Conservation (phyloP, 2,888 invertebrate genomes). For the Entomobrya multifasciata region DNA sequence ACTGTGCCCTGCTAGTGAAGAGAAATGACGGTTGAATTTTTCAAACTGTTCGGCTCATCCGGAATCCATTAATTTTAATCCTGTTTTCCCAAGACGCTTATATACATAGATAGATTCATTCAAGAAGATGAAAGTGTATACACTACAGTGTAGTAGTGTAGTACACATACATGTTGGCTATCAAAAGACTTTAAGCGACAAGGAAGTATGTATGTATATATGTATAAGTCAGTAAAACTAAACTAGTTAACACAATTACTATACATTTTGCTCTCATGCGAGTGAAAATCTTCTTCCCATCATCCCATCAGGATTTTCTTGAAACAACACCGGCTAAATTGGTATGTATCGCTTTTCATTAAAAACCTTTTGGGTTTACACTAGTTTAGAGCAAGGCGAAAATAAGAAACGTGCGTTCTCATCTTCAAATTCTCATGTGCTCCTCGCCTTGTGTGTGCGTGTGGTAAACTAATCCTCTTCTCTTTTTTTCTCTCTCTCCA, state of each 20-base stretch:
- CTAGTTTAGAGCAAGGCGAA: too few species aligned
- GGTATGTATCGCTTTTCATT: slow-evolving; percentile 3
- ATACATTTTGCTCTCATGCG: neutral
- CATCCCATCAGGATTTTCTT: neutral
- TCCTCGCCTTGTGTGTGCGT: neutral
- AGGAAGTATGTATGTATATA: neutral
- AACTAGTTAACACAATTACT: slow-evolving; percentile 21
- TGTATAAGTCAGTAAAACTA: neutral
- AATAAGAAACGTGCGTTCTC: too few species aligned
- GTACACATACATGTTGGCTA: too few species aligned
- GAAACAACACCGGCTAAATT: neutral
- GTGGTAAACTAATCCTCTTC: neutral
- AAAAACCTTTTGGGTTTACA: neutral
- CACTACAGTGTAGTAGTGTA: too few species aligned
- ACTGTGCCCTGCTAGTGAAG: neutral
- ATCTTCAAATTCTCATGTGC: too few species aligned
- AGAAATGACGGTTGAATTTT: slow-evolving; percentile 49
- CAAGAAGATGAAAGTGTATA: neutral
- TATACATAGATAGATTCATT: neutral
- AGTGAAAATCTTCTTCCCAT: neutral
- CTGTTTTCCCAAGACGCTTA: slow-evolving; percentile 29
- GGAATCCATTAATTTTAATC: slow-evolving; percentile 56
- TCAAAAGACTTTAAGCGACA: too few species aligned
- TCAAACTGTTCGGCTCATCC: slow-evolving; percentile 54
- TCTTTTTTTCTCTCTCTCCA: too few species aligned